Percentiles rank a stretch among this genome's conserved stretches.
Conservation (phyloP, 2,797 vertebrate genomes). For the Rhinophrynus dorsalis region DNA sequence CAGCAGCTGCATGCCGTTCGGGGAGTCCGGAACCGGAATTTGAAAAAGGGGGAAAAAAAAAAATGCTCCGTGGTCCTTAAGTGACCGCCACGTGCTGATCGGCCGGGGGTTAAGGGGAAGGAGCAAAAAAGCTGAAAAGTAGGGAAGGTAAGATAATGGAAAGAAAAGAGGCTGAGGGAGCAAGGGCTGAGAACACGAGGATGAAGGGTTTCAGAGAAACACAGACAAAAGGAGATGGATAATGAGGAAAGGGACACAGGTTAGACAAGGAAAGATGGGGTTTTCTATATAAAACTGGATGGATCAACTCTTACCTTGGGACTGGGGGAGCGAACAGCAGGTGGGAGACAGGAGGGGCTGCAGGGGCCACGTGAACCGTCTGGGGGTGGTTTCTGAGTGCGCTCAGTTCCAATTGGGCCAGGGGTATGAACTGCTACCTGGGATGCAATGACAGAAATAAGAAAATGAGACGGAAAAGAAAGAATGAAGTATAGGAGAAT, state of each 20-base stretch:
- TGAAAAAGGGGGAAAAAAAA: no score
- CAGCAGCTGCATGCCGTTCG: no score
- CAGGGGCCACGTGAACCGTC: slow-evolving; percentile 42
- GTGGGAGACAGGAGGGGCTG: slow-evolving; percentile 41
- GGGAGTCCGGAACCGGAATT: no score
- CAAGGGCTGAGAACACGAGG: no score
- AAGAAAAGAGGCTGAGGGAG: no score
- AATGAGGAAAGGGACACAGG: background rate
- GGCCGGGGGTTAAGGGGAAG: no score
- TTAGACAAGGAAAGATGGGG: background rate
- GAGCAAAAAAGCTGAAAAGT: no score
- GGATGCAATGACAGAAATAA: background rate
- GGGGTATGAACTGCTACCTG: slow-evolving; percentile 48
- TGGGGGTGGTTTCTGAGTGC: slow-evolving; percentile 55
- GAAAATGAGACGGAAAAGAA: no score
- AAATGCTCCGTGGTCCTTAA: no score
- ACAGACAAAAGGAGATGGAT: background rate
- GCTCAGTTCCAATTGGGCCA: slow-evolving; percentile 65
- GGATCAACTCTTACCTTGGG: slow-evolving; percentile 3
- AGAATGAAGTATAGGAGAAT: background rate
- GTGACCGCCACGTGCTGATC: no score
- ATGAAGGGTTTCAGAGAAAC: no score
- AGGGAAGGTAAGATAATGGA: no score
- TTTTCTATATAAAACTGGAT: background rate
- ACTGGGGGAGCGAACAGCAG: slow-evolving; percentile 47